These are phyloP conservation scores for Molanna angustata DNA, from an alignment of 2,888 invertebrate species.

Conservation along the genomic window DNA sequence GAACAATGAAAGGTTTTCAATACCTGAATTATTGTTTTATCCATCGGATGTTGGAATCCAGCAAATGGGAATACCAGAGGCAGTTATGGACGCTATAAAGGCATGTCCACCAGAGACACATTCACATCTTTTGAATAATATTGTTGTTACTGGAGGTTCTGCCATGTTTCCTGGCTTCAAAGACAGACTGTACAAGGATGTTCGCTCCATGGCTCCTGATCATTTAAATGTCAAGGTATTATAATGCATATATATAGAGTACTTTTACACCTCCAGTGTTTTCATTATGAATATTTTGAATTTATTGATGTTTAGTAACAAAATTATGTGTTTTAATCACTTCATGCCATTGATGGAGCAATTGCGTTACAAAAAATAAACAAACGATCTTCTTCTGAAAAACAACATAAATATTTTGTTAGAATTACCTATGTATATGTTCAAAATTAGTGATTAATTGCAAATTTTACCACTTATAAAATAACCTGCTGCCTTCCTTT, in stretches of 20 bases:
- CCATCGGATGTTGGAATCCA: slow-evolving; percentile 93
- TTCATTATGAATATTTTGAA: neutral
- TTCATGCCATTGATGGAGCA: too few relatives aligned
- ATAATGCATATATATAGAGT: too few relatives aligned
- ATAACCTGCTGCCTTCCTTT: too few relatives aligned
- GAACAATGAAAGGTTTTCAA: slow-evolving; percentile 91
- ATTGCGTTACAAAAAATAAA: too few relatives aligned
- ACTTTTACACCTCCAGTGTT: too few relatives aligned
- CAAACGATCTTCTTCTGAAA: too few relatives aligned
- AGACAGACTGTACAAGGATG: slow-evolving; percentile 72
- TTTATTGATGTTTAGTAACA: too few relatives aligned
- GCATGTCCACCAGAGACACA: slow-evolving; percentile 71
- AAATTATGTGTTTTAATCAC: too few relatives aligned
- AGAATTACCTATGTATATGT: too few relatives aligned
- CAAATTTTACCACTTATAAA: too few relatives aligned
- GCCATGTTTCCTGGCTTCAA: slow-evolving; percentile 80
- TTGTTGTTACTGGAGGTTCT: slow-evolving; percentile 81
- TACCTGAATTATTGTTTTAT: slow-evolving; percentile 92
- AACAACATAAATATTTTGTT: too few relatives aligned
- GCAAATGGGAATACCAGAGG: slow-evolving; percentile 90
- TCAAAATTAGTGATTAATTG: too few relatives aligned
- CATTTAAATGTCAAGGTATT: slow-evolving; percentile 75
- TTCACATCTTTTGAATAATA: slow-evolving; percentile 76
- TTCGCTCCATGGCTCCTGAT: slow-evolving; percentile 74
- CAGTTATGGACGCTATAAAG: slow-evolving; percentile 74